Conservation (phyloP, 2,113 vertebrate genomes). For the Pseudorectes ferrugineus region DNA sequence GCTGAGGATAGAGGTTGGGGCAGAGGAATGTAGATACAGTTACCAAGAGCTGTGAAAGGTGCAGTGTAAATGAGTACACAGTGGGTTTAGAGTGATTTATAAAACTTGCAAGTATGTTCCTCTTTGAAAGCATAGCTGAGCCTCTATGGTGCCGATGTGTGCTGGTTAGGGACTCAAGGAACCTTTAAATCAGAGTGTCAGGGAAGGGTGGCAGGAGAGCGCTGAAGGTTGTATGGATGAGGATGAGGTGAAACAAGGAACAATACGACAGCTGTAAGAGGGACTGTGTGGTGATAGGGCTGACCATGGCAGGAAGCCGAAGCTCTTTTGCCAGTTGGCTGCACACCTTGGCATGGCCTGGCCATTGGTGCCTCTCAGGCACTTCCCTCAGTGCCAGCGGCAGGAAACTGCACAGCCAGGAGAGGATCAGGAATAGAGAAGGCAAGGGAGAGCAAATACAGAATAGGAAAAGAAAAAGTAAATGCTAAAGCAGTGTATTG, state of each 20-base stretch:
- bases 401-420: background rate
- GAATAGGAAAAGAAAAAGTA: background rate
- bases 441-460: background rate
- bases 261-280: background rate
- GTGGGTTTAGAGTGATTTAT: background rate
- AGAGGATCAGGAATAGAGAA: rapidly evolving
- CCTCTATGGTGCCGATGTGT: background rate
- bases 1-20: background rate
- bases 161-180: background rate
- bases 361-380: background rate
- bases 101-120: background rate
- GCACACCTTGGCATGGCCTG: background rate
- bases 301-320: rapidly evolving
- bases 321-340: rapidly evolving
- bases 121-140: background rate
- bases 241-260: background rate
- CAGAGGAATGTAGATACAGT: background rate
- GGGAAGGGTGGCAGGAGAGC: background rate
- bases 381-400: rapidly evolving
- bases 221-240: background rate
- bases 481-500: background rate
- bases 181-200: background rate
- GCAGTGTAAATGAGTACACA: background rate
- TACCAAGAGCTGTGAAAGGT: background rate
- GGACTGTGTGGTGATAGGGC: rapidly evolving